A percentile compares a stretch with the other conserved stretches of the same genome.
Conservation (phyloP, 2,113 vertebrate genomes). For the Cyanoderma ruficeps region DNA sequence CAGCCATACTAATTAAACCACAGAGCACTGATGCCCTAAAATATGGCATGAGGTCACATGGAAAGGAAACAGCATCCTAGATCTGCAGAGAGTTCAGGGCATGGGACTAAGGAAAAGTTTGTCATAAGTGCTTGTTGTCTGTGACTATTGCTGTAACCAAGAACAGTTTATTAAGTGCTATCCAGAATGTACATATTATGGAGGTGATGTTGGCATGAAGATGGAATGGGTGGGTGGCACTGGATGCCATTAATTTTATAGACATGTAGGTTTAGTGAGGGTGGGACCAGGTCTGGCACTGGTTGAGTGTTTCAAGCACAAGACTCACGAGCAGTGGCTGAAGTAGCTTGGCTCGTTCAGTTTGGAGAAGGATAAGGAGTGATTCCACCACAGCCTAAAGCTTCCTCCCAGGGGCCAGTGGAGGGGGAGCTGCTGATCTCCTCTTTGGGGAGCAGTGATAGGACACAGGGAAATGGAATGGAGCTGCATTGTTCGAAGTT, state of each 20-base stretch:
- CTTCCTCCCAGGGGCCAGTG: fast-evolving
- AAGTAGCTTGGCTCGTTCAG: neutral
- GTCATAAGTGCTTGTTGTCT: neutral
- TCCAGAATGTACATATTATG: neutral
- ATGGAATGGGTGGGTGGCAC: neutral
- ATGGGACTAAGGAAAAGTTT: neutral
- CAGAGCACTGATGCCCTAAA: neutral
- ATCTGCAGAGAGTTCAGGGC: neutral
- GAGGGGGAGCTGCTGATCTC: neutral
- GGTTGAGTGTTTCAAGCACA: neutral
- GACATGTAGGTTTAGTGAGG: neutral
- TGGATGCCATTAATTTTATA: neutral
- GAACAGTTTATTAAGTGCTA: neutral
- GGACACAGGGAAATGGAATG: neutral
- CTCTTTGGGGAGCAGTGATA: neutral
- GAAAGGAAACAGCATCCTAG: neutral
- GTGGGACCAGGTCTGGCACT: neutral
- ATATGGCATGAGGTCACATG: neutral
- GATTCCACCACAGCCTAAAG: neutral
- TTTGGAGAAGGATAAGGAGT: neutral
- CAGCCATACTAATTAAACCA: neutral
- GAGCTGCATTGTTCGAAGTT: neutral
- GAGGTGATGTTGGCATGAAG: neutral
- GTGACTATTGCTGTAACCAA: neutral
- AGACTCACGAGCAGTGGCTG: neutral